phyloP scores from a whole-genome alignment of 2,888 invertebrate genomes.

The Antheraea yamamai region DNA sequence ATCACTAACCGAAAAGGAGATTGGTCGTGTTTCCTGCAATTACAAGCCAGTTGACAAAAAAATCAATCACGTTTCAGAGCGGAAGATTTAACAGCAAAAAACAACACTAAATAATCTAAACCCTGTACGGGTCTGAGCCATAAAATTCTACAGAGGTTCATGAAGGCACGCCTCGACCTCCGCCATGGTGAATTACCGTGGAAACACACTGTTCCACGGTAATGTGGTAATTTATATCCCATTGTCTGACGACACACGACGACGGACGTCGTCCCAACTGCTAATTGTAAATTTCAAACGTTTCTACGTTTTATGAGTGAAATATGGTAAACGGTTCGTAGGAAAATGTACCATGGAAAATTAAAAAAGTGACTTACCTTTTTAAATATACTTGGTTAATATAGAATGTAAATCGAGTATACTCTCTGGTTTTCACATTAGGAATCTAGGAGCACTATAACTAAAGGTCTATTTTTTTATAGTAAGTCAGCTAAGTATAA shows the following conservation, averaged over 20 bases:
- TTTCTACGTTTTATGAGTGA: slow-evolving; percentile 1
- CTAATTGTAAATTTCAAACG: slow-evolving; percentile 30
- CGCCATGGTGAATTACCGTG: slow-evolving; percentile 39
- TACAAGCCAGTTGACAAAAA: background rate
- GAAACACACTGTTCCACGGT: slow-evolving; percentile 35
- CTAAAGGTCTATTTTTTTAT: too few species aligned
- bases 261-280: slow-evolving; percentile 33
- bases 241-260: slow-evolving; percentile 54
- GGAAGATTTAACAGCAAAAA: background rate
- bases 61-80: background rate
- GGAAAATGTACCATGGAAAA: background rate
- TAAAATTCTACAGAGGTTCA: slow-evolving; percentile 37
- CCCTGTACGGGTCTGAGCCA: slow-evolving; percentile 3
- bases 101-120: slow-evolving; percentile 8
- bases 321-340: background rate
- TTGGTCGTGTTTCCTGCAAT: background rate
- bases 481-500: too few species aligned
- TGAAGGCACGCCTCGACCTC: slow-evolving; percentile 40
- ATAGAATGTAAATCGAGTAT: background rate
- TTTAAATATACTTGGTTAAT: too few species aligned
- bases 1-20: background rate
- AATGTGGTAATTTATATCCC: slow-evolving; percentile 57
- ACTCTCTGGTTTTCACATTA: background rate
- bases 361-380: background rate
- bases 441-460: background rate